Percentiles rank a stretch among this genome's conserved stretches.
These are phyloP conservation scores for Tychaedon coryphoeus DNA, from an alignment of 2,113 vertebrate genomes.

Conservation along the genomic window DNA sequence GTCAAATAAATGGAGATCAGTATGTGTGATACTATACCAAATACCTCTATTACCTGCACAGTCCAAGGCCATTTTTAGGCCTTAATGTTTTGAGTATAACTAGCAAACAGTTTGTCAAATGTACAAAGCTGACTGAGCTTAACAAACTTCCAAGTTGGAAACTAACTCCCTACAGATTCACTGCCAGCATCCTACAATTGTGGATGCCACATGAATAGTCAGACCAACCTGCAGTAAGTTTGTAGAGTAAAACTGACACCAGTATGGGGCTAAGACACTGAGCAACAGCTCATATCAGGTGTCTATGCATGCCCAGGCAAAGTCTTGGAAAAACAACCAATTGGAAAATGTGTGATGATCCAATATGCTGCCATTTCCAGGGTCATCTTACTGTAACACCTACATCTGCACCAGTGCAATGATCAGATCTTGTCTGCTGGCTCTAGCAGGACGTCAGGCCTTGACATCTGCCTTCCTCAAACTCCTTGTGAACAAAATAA, in stretches of 20 bases:
- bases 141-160: neutral
- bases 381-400: neutral
- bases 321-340: neutral
- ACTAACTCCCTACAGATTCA: neutral
- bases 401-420: rapidly evolving
- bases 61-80: neutral
- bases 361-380: neutral
- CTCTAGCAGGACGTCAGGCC: neutral
- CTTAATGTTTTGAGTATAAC: neutral
- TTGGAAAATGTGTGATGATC: neutral
- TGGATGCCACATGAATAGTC: neutral
- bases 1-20: neutral
- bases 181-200: neutral
- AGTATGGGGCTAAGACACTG: neutral
- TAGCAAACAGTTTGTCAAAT: neutral
- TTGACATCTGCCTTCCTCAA: neutral
- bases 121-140: neutral
- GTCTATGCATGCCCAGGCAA: neutral
- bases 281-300: neutral
- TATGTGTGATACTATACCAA: neutral
- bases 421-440: neutral
- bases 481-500: neutral
- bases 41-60: neutral
- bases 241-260: neutral
- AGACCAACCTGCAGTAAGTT: neutral